Evolutionary conservation across 2,113 vertebrate species (phyloP), one percentile per base, ranked within the genome.

Genomic region (Cacatua alba): DNA sequence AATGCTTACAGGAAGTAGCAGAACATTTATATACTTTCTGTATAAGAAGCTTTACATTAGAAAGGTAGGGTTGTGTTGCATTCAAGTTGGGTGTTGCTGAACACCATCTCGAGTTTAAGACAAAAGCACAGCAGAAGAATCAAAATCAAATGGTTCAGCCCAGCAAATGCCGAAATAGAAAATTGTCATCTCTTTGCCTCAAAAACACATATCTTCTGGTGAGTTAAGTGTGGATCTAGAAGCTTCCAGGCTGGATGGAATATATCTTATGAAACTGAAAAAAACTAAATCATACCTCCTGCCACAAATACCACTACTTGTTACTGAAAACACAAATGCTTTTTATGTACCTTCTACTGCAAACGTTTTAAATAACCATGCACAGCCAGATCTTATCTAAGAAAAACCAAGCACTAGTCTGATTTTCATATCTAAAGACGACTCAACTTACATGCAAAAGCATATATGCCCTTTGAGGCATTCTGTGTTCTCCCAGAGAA

Each of bases 401-500:
- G 24, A 64, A 88, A 92, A 96, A 24, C 23, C 23, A 78, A 51
- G 10, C 28, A 74, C 26, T n/a, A 31, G 19, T 59, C 82, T 70
- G 28, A 44, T 76, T 83, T 75, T 76, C 7, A 0, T 84, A 67
- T 62, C 44, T 76, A 15, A 17, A n/a, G 60, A 90, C 90, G 12
- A 76, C 49, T 69, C 44, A 55, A 98, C 98, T 97, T 98, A 99
- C 99, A 99, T 94, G 99, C 99, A 94, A 99, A 98, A 15, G 99
- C 99, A 16, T 99, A 99, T 96, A 99, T 98, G 92, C 99, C 99
- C 94, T 99, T 99, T 13, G 99, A 96, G 48, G 98, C 98, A 90
- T 99, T 99, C 95, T 99, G 99, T 53, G 92, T 94, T 96, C 95
- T 99, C 29, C 99, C 99, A 8, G 97, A 97, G 89, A 99, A 99